Evolutionary conservation across 2,113 vertebrate species (phyloP), one percentile per base, ranked within the genome.

Genomic region (Porphyrio hochstetteri): DNA sequence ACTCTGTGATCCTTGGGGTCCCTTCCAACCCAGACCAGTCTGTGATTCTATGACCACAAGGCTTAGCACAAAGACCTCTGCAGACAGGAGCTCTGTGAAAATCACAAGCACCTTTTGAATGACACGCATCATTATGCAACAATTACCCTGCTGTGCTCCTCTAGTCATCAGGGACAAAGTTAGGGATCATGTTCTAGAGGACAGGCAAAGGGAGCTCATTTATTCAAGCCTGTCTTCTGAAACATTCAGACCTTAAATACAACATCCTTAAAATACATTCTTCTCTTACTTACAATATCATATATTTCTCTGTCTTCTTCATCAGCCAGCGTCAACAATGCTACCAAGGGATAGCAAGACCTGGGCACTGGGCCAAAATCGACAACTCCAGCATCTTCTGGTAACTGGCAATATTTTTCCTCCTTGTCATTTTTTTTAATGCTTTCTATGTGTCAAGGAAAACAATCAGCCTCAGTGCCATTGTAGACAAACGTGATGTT

Each of bases 291-390:
- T 97, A 99, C 99, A 87, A 99, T 99, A 92, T 99, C 98, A 93
- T 99, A 98, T 13, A 95, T 78, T 61, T 98, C 98, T 92, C 98
- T 97, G 68, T 98, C 97, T 69, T 98, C 98, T 28, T 97, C 93
- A 90, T 99, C 98, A 17, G 98, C 98, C 40, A 99, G 91, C 0
- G 99, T 99, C 96, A 99, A 91, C 70, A 99, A 92, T 0, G 98
- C 98, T 76, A 99, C 97, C n/a, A 99, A 96, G 0, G 99, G 99
- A 93, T 99, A 99, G 69, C 94, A 96, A 65, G 98, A 95, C 89
- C 99, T 97, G 5, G 99, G 99, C 89, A 99, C 97, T 0, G 96
- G 95, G 33, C 99, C 99, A 89, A 99, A 99, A 95, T 99, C 97
- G 11, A 96, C 96, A 82, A 99, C 96, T 52, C 98, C 94, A 76